phyloP scores from a whole-genome alignment of 2,888 invertebrate species.

The Calameuta filiformis region DNA sequence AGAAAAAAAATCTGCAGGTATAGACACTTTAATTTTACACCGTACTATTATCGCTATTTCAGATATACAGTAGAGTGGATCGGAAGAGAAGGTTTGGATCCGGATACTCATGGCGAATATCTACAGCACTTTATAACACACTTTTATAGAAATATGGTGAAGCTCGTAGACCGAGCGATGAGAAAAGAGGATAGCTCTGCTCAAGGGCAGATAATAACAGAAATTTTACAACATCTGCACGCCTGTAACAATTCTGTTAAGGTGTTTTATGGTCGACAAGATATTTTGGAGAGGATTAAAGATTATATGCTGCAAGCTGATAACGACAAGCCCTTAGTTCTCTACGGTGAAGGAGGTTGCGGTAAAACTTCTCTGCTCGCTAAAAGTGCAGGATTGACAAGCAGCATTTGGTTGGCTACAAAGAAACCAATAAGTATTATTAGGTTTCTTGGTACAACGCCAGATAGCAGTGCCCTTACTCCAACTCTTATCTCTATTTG shows the following conservation, averaged over 20 bases:
- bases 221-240: constrained; percentile 94
- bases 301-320: constrained; percentile 82
- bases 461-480: constrained; percentile 94
- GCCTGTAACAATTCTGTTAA: constrained; percentile 94
- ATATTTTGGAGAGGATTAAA: constrained; percentile 82
- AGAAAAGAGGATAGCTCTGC: constrained; percentile 94
- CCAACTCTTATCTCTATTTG: constrained; percentile 95
- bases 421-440: constrained; percentile 88
- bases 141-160: constrained; percentile 92
- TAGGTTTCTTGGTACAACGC: constrained; percentile 95
- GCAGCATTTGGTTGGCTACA: constrained; percentile 78
- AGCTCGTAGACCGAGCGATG: constrained; percentile 94
- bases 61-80: constrained; percentile 98
- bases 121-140: constrained; percentile 93
- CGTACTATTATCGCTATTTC: constrained; percentile 25
- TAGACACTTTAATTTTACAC: not conserved
- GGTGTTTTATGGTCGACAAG: constrained; percentile 93
- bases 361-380: constrained; percentile 97
- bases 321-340: constrained; percentile 88
- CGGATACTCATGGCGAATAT: constrained; percentile 93
- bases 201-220: constrained; percentile 92
- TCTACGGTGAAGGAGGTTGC: constrained; percentile 97
- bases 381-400: constrained; percentile 87
- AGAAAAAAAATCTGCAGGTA: not conserved
- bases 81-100: constrained; percentile 92